phyloP scores from a whole-genome alignment of 1,140 invertebrate species.

The Fragariocoptes setiger region DNA sequence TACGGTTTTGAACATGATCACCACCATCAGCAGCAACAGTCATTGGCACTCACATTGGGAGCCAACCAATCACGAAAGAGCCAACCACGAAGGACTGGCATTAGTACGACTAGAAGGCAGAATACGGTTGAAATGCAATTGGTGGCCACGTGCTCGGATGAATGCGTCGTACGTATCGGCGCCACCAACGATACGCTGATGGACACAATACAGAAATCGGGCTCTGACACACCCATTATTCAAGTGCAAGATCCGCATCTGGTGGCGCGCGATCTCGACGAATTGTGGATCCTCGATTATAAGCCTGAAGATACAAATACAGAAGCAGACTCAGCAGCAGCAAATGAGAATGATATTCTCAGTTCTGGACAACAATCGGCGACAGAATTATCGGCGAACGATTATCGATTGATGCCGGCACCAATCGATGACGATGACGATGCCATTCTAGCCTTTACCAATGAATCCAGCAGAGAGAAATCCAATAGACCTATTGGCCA shows the following conservation, averaged over 20 bases:
- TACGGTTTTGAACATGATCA: background rate
- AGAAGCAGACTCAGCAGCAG: background rate
- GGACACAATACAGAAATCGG: slow-evolving; percentile 10
- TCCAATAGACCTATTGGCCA: background rate
- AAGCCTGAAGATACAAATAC: no score
- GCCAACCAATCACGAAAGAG: no score
- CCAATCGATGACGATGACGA: no score
- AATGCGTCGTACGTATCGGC: slow-evolving; percentile 5
- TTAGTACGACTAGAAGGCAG: no score
- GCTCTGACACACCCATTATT: slow-evolving; percentile 12
- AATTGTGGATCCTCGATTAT: slow-evolving; percentile 2
- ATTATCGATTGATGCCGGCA: no score
- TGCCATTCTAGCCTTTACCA: no score
- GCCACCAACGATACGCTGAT: slow-evolving; percentile 11
- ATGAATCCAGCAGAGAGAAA: background rate
- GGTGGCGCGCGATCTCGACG: background rate
- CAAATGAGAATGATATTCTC: no score
- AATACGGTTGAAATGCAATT: slow-evolving; percentile 15
- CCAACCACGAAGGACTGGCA: no score
- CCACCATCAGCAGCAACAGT: background rate
- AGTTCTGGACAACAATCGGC: background rate
- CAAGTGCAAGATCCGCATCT: slow-evolving; percentile 9
- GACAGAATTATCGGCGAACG: background rate
- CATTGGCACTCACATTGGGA: no score
- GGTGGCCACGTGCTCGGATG: slow-evolving; percentile 16